Percentiles rank a stretch among this genome's conserved stretches.
These are phyloP conservation scores for Aegotheles bennettii DNA, from an alignment of 2,113 vertebrate species.

Conservation along the genomic window DNA sequence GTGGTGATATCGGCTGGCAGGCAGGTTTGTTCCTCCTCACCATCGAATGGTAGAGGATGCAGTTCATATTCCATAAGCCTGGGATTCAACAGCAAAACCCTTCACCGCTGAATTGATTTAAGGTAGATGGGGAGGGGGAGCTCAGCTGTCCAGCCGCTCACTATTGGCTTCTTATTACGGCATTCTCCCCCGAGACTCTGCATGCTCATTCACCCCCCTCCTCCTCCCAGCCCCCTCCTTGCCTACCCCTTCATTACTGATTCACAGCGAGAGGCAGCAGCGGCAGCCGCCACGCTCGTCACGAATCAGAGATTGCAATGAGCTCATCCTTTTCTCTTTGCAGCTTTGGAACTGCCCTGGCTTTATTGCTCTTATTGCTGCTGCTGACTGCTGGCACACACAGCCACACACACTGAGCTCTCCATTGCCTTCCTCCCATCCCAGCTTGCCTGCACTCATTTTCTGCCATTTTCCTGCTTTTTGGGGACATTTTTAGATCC, in stretches of 20 bases:
- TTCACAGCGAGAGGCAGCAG: conserved; percentile 74
- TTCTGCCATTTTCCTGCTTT: conserved; percentile 61
- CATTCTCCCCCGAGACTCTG: conserved; percentile 85
- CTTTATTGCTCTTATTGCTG: conserved; percentile 54
- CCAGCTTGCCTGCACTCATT: neutral
- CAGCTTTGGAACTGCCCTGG: conserved; percentile 66
- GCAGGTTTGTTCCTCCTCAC: neutral
- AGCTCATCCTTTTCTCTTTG: conserved; percentile 81
- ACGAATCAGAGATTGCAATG: conserved; percentile 74
- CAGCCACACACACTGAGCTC: conserved; percentile 1
- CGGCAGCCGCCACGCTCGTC: conserved; percentile 49
- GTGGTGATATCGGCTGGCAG: neutral
- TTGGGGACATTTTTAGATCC: conserved; percentile 52
- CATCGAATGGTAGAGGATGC: neutral
- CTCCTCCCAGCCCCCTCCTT: conserved; percentile 68
- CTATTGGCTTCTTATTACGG: conserved; percentile 92
- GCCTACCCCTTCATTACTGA: conserved; percentile 75
- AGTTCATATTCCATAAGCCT: neutral
- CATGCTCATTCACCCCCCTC: conserved; percentile 75
- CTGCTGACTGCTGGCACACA: conserved; percentile 20
- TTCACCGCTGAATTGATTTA: conserved; percentile 31
- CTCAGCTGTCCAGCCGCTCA: conserved; percentile 73
- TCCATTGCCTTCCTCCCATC: neutral
- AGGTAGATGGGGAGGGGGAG: conserved; percentile 53
- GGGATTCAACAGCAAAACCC: conserved; percentile 20